A percentile compares a stretch with the other conserved stretches of the same genome.
phyloP scores from a whole-genome alignment of 2,797 vertebrate genomes.

The Clarias platycephalus region DNA sequence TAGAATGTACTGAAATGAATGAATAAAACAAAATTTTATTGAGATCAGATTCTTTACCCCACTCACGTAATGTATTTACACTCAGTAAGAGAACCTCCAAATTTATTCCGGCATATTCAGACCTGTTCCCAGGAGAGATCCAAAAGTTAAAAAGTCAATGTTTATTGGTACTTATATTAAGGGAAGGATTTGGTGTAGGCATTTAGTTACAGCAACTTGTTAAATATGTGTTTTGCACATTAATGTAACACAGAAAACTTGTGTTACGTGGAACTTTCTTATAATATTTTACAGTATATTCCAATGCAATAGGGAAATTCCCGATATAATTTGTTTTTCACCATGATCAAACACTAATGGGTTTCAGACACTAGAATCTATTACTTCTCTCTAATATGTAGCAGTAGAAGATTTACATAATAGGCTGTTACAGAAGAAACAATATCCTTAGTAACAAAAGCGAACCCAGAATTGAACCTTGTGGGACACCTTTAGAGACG shows the following conservation, averaged over 20 bases:
- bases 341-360: not conserved
- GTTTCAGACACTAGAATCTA: not conserved
- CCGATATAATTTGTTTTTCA: not conserved
- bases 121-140: not conserved
- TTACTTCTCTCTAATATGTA: too few relatives aligned
- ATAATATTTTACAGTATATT: not conserved
- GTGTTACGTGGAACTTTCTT: not conserved
- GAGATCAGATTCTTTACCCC: too few relatives aligned
- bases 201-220: not conserved
- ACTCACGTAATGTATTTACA: too few relatives aligned
- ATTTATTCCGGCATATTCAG: not conserved
- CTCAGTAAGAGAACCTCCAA: not conserved
- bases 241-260: not conserved
- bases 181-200: too few relatives aligned
- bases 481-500: not conserved
- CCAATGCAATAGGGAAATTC: not conserved
- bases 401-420: not conserved
- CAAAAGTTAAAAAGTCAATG: too few relatives aligned
- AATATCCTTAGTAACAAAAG: not conserved
- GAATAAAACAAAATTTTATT: too few relatives aligned
- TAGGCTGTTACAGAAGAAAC: not conserved
- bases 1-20: too few relatives aligned
- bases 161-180: too few relatives aligned
- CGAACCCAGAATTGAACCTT: not conserved
- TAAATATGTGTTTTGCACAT: not conserved